Base-by-base conservation (phyloP, 2,888 invertebrate species). In the Rhagonycha fulva region DNA sequence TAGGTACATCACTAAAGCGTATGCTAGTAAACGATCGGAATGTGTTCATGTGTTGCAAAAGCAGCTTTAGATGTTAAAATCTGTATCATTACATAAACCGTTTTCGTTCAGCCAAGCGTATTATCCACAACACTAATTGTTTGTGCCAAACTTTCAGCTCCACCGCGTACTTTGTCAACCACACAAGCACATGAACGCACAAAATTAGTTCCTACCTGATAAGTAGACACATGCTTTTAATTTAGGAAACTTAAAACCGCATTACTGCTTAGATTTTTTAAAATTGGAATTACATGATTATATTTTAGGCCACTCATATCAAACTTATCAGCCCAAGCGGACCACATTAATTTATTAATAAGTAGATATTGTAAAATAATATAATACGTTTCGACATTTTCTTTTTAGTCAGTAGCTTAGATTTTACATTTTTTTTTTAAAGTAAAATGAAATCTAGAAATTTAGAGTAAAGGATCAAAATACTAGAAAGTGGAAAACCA, bases 121-220 rank as follows among this genome's bases (percentile, higher is more conserved):
- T 79, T 78, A 79, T 79, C 76, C 78, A 76, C 69, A 79, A 80
- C 80, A 77, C 78, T 82, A 81, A 81, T 81, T 82, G 83, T 83
- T 81, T 82, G 82, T 80, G 76, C 73, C 71, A 71, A 75, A 78
- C 72, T 82, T 83, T 81, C 78, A 82, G 80, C 78, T 62, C 78
- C 73, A 76, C 70, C 80, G 79, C 80, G 78, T 81, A 78, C 77
- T 79, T 78, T 80, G 80, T 79, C 80, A 77, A 82, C 81, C 79
- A 77, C 79, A 66, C 62, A 73, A 71, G 71, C 78, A 72, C 74
- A 30, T 78, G 67, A 72, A 71, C 77, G 71, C 72, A 70, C 76
- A 72, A 71, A 74, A 74, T 74, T 77, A 68, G 70, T 75, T 62
- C 32, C 62, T 68, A 74, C 61, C 62, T 63, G 70, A 63, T 68